These are phyloP conservation scores for Ariopsis seemanni DNA, from an alignment of 2,113 vertebrate species.

Conservation along the genomic window DNA sequence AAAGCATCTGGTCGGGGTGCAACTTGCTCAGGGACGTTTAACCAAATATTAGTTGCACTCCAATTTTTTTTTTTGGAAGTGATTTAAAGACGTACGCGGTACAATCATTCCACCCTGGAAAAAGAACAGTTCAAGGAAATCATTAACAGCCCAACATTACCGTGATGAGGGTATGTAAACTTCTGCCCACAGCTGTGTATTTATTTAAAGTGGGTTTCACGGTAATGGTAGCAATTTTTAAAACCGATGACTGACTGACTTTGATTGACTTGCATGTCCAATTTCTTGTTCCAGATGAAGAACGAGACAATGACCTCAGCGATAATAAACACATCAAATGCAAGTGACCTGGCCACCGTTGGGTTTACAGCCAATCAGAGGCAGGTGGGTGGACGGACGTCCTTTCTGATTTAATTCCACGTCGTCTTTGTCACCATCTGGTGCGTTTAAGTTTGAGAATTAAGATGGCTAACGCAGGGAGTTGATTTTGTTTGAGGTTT, in stretches of 20 bases:
- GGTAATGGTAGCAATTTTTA: not conserved
- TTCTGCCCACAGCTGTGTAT: too few species aligned
- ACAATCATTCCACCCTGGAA: too few species aligned
- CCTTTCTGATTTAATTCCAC: not conserved
- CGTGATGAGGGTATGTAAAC: too few species aligned
- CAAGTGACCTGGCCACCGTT: not conserved
- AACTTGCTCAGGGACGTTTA: too few species aligned
- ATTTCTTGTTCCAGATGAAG: slow-evolving; percentile 1
- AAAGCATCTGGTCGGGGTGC: too few species aligned
- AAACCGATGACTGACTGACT: not conserved
- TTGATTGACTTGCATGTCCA: not conserved
- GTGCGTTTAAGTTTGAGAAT: not conserved
- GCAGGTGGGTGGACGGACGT: slow-evolving; percentile 7
- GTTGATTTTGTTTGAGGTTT: not conserved
- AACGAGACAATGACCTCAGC: slow-evolving; percentile 3
- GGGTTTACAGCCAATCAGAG: slow-evolving; percentile 35
- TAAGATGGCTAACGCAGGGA: not conserved
- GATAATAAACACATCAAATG: not conserved
- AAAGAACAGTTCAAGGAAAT: too few species aligned
- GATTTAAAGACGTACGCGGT: too few species aligned
- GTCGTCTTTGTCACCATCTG: not conserved
- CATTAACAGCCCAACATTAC: too few species aligned
- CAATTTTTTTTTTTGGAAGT: too few species aligned
- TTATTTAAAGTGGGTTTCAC: not conserved
- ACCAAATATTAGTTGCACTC: too few species aligned